Conservation (phyloP, 2,113 vertebrate genomes). For the Brachypodius melanocephalos region DNA sequence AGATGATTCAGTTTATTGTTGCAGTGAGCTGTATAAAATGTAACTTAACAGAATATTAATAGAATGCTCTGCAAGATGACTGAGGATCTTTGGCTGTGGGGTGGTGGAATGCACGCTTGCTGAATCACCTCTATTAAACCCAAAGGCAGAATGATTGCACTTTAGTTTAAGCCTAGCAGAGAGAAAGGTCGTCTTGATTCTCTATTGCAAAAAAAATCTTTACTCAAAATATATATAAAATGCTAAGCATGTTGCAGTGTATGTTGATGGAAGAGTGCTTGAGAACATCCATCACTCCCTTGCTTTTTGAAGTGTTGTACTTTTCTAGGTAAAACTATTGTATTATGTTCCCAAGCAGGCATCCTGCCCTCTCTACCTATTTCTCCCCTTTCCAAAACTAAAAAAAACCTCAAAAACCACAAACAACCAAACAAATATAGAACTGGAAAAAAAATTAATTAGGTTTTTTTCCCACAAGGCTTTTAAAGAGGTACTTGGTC, state of each 20-base stretch:
- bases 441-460: not conserved
- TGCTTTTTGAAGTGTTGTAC: not conserved
- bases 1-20: not conserved
- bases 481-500: not conserved
- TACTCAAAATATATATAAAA: not conserved
- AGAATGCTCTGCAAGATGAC: not conserved
- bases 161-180: not conserved
- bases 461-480: not conserved
- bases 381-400: not conserved
- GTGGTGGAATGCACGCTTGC: not conserved
- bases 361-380: not conserved
- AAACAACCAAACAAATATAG: not conserved
- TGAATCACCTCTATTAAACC: not conserved
- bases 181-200: not conserved
- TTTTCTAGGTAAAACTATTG: not conserved
- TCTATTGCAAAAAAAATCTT: not conserved
- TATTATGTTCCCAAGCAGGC: not conserved
- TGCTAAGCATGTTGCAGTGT: not conserved
- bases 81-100: not conserved
- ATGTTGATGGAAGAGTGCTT: not conserved
- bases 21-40: not conserved
- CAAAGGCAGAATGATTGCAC: not conserved
- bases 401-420: not conserved
- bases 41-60: conserved; percentile 3
- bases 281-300: not conserved